phyloP scores from a whole-genome alignment of 2,797 vertebrate genomes.

The Momotus momota region DNA sequence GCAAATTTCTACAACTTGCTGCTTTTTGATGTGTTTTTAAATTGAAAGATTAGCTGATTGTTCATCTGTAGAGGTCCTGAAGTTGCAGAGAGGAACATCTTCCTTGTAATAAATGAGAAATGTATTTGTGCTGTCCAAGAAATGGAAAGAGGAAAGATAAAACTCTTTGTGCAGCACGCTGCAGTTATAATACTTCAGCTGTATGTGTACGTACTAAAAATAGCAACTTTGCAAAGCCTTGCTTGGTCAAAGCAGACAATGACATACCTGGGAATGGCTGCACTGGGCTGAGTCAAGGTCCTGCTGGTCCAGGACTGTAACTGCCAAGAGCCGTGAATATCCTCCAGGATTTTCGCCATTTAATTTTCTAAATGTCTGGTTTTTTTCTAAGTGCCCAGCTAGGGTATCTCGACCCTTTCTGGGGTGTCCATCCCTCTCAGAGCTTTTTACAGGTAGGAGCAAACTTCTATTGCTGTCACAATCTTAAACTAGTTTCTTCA shows the following conservation, averaged over 20 bases:
- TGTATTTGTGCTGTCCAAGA: not conserved
- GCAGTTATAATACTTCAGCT: not conserved
- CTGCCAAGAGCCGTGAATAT: not conserved
- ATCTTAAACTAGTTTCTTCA: not conserved
- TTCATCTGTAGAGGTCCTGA: not conserved
- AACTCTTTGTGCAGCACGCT: not conserved
- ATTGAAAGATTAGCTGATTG: not conserved
- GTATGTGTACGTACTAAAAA: not conserved
- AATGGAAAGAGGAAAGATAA: not conserved
- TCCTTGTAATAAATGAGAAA: not conserved
- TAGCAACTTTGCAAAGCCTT: not conserved
- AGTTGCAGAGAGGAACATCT: not conserved
- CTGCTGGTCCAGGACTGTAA: not conserved
- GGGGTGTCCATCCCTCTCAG: rapidly evolving
- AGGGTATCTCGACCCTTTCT: not conserved
- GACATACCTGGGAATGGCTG: not conserved
- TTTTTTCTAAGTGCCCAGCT: not conserved
- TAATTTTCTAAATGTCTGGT: not conserved
- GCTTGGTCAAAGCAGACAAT: not conserved
- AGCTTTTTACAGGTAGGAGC: not conserved
- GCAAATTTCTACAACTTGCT: not conserved
- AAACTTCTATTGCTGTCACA: not conserved
- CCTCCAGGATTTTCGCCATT: not conserved
- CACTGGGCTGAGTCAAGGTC: not conserved
- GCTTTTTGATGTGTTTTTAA: not conserved